Evolutionary conservation across 2,113 vertebrate species (phyloP).

Genomic region (Pandion haliaetus): DNA sequence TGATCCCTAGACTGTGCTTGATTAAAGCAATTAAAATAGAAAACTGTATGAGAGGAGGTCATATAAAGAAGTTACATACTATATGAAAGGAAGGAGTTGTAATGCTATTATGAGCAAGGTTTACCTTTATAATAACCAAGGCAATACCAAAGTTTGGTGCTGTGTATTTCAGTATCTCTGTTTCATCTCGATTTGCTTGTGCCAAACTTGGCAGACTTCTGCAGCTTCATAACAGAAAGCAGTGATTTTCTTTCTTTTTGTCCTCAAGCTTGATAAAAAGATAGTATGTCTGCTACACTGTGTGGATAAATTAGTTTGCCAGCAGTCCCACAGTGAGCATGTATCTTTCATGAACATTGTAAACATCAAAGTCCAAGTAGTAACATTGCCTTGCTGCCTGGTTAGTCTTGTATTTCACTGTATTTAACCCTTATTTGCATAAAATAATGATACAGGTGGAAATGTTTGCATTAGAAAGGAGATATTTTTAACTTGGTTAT

Average conservation of each 20-base stretch:
- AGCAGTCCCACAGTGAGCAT: background rate
- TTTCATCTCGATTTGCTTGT: background rate
- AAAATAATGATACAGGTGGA: background rate
- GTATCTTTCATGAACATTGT: background rate
- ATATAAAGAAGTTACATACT: background rate
- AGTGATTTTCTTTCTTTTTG: background rate
- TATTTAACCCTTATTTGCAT: background rate
- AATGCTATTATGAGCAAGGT: background rate
- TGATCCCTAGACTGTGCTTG: constrained; percentile 16
- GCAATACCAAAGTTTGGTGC: background rate
- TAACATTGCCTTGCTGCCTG: background rate
- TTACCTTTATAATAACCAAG: background rate
- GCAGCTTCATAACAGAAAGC: background rate
- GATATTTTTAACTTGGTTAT: background rate
- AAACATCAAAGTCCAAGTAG: background rate
- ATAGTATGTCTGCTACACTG: background rate
- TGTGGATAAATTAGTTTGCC: background rate
- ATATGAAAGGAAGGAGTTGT: background rate
- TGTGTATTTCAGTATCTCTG: background rate
- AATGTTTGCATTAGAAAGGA: background rate
- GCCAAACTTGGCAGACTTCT: background rate
- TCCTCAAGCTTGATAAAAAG: background rate
- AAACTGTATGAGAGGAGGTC: background rate
- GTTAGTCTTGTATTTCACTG: background rate
- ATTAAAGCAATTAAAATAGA: constrained; percentile 59